phyloP scores from a whole-genome alignment of 2,797 vertebrate genomes.

The Miichthys miiuy region DNA sequence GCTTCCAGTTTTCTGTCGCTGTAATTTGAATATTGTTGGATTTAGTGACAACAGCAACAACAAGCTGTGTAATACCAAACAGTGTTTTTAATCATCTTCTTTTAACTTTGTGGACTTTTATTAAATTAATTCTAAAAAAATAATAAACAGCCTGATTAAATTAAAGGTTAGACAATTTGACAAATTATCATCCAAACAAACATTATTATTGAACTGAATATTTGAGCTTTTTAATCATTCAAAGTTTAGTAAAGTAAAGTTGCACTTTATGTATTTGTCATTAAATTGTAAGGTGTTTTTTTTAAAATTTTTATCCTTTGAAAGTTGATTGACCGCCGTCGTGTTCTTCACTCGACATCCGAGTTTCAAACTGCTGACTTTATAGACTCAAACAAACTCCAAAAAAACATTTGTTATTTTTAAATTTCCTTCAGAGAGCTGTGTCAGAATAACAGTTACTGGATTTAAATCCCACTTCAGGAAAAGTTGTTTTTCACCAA shows the following conservation, averaged over 20 bases:
- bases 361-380: neutral
- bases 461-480: neutral
- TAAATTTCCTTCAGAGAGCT: neutral
- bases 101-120: neutral
- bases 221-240: neutral
- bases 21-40: neutral
- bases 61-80: neutral
- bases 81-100: neutral
- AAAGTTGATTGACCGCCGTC: neutral
- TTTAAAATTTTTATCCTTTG: neutral
- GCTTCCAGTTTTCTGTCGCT: neutral
- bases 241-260: neutral
- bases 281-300: neutral
- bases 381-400: neutral
- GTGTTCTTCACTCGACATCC: too few relatives aligned
- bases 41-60: too few relatives aligned
- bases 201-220: too few relatives aligned
- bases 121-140: neutral
- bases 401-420: neutral
- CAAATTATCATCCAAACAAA: neutral
- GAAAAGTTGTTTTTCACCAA: constrained; percentile 4
- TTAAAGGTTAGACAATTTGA: neutral
- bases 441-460: constrained; percentile 4
- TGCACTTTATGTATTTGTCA: neutral
- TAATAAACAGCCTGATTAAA: neutral